phyloP scores from a whole-genome alignment of 2,797 vertebrate species.

The Betta splendens region DNA sequence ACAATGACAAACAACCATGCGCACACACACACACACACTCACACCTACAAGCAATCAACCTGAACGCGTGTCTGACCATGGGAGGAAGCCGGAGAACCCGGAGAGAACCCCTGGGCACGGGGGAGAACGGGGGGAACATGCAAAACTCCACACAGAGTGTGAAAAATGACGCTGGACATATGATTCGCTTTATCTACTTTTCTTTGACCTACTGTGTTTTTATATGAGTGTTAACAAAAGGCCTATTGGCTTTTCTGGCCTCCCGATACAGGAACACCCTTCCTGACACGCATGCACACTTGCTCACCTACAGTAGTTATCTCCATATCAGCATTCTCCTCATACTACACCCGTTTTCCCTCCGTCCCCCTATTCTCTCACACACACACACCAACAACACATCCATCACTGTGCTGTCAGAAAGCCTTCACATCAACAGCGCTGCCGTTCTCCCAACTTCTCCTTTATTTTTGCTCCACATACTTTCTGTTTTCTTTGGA shows the following conservation, averaged over 20 bases:
- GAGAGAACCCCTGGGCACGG: too few relatives aligned
- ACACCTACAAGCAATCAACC: too few relatives aligned
- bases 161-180: constrained; percentile 3
- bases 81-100: too few relatives aligned
- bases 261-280: constrained; percentile 55
- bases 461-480: constrained; percentile 63
- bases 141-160: too few relatives aligned
- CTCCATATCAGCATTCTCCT: constrained; percentile 52
- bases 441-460: constrained; percentile 36
- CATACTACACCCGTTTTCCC: constrained; percentile 25
- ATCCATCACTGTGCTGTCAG: constrained; percentile 43
- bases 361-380: constrained; percentile 15
- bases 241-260: constrained; percentile 48
- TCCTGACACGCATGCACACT: constrained; percentile 54
- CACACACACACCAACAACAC: constrained; percentile 35
- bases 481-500: constrained; percentile 68
- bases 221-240: constrained; percentile 58
- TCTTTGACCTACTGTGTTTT: constrained; percentile 53
- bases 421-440: constrained; percentile 50
- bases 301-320: constrained; percentile 46
- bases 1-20: too few relatives aligned
- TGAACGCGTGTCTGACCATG: too few relatives aligned
- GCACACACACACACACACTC: too few relatives aligned
- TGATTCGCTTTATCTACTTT: constrained; percentile 31
- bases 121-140: too few relatives aligned